Evolutionary conservation across 2,113 vertebrate genomes (phyloP), one percentile per base, ranked within the genome.

Genomic region (Boulengeromyrus knoepffleri): DNA sequence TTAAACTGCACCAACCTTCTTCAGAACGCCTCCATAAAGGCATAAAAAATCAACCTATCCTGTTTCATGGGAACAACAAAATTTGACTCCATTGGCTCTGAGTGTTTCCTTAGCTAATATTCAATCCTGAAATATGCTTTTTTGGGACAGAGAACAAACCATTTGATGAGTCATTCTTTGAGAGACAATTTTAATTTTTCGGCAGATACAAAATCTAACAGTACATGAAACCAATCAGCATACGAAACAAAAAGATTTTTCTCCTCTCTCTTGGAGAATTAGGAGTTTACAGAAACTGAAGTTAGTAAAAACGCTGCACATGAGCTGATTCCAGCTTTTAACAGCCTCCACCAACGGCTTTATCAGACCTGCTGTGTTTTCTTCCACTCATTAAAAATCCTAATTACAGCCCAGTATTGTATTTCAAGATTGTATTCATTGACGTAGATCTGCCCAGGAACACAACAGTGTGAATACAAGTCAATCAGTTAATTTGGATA

Each of bases 401-500:
- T 94, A 92, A 94, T 95, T 94, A 93, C 92, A 87, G 92, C 62
- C 47, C 89, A 90, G 89, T 89, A 92, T 93, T 94, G 93, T 92
- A 92, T 91, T 92, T 90, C 89, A 89, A 89, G 91, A 91, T 94
- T 88, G 52, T 58, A 92, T 93, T 92, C 50, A 19, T 85, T 87
- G 89, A 90, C 39, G 87, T 24, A 21, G 91, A 91, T 93, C 90
- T 92, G 91, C 85, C 90, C 62, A 74, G 85, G 89, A 92, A 90
- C 66, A 88, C 70, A 27, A 62, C 87, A 85, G 90, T 92, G 88
- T 92, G 90, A 92, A 92, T 92, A 92, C 95, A 89, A 94, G 94
- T 95, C 93, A 94, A 94, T 95, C 91, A 94, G 94, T 93, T 92
- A 91, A 93, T 93, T 93, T 24, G 24, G 91, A 95, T 93, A 95